Percentiles rank a stretch among this genome's conserved stretches.
phyloP scores from a whole-genome alignment of 2,888 invertebrate genomes.

The Lasioglossum villosulum region DNA sequence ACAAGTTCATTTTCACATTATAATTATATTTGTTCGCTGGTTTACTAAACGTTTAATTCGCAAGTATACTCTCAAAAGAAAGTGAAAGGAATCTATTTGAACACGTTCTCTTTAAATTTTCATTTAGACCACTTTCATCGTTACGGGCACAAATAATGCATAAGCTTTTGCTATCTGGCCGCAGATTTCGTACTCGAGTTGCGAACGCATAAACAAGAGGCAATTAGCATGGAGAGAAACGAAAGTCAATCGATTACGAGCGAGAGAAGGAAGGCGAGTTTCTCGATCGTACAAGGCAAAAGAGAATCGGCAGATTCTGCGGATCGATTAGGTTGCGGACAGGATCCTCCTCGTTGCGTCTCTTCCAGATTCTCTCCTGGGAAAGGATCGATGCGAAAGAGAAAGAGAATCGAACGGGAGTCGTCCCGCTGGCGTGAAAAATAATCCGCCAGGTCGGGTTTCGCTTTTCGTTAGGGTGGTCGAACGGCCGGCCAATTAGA shows the following conservation, averaged over 20 bases:
- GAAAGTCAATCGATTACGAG: background rate
- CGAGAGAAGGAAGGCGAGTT: background rate
- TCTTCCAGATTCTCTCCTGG: background rate
- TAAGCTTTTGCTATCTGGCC: background rate
- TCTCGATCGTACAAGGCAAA: background rate
- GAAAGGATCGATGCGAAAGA: background rate
- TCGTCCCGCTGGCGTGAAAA: slow-evolving; percentile 58
- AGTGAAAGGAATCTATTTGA: too few relatives aligned
- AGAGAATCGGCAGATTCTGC: background rate
- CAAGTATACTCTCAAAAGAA: background rate
- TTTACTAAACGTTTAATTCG: background rate
- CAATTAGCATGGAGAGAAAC: background rate
- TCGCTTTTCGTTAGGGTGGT: slow-evolving; percentile 70
- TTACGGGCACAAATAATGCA: background rate
- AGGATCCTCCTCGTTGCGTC: background rate
- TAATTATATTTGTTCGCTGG: background rate
- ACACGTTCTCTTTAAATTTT: too few relatives aligned
- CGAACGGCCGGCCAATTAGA: slow-evolving; percentile 78
- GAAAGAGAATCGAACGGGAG: slow-evolving; percentile 45
- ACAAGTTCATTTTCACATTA: background rate
- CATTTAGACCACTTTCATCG: too few relatives aligned
- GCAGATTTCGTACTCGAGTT: background rate
- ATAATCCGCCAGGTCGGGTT: slow-evolving; percentile 55
- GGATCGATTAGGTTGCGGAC: background rate
- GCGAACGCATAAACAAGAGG: background rate